These are phyloP conservation scores for Brachycybe producta DNA, from an alignment of 2,888 invertebrate species.

Conservation along the genomic window DNA sequence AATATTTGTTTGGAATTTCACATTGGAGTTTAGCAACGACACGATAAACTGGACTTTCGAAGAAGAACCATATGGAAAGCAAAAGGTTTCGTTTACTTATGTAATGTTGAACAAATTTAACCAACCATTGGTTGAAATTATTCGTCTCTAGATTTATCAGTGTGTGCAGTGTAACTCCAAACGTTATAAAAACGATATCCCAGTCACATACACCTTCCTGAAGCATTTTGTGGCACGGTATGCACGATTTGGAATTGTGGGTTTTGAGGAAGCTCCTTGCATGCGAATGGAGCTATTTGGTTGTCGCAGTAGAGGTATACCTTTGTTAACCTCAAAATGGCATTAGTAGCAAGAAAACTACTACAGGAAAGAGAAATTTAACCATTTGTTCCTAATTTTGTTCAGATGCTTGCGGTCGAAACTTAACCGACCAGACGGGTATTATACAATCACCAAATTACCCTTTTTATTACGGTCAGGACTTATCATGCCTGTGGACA, in stretches of 20 bases:
- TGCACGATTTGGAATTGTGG: slow-evolving; percentile 23
- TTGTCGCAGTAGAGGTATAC: slow-evolving; percentile 25
- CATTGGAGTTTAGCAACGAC: slow-evolving; percentile 25
- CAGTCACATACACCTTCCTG: slow-evolving; percentile 25
- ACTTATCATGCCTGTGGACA: slow-evolving; percentile 25
- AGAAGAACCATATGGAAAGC: slow-evolving; percentile 26
- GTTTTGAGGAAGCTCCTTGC: slow-evolving; percentile 24
- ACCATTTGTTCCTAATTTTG: neutral
- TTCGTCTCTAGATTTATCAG: slow-evolving; percentile 23
- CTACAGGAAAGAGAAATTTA: neutral
- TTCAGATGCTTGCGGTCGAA: slow-evolving; percentile 22
- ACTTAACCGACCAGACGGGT: slow-evolving; percentile 20
- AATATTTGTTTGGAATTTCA: slow-evolving; percentile 23
- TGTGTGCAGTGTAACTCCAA: slow-evolving; percentile 25
- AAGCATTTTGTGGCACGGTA: slow-evolving; percentile 24
- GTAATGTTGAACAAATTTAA: neutral
- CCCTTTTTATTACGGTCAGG: slow-evolving; percentile 27
- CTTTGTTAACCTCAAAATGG: neutral
- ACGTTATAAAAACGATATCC: slow-evolving; percentile 23
- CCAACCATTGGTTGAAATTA: neutral
- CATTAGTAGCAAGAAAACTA: neutral
- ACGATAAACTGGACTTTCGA: slow-evolving; percentile 24
- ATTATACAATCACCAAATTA: slow-evolving; percentile 23
- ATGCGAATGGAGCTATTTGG: slow-evolving; percentile 26
- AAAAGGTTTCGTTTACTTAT: slow-evolving; percentile 21